These are phyloP conservation scores for Pipistrellus nathusii DNA, from an alignment of 2,797 vertebrate genomes.

Conservation along the genomic window DNA sequence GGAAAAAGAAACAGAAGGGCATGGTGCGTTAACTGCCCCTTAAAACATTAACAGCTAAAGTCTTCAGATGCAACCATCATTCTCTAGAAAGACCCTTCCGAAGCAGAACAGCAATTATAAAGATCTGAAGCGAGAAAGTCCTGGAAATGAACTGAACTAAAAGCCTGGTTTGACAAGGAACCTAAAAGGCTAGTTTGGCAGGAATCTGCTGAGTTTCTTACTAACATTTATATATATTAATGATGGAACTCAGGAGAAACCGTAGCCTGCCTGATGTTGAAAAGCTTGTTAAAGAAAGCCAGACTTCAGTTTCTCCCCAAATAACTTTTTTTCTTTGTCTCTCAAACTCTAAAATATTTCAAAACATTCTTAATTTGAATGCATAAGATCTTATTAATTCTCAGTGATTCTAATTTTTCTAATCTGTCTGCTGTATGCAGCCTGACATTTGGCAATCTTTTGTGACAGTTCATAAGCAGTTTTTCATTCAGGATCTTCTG, in stretches of 20 bases:
- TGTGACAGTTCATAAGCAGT: background rate
- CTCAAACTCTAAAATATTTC: background rate
- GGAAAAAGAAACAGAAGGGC: background rate
- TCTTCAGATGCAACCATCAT: background rate
- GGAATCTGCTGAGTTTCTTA: background rate
- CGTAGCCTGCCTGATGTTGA: background rate
- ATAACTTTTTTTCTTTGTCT: background rate
- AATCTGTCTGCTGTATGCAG: background rate
- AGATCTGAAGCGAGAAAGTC: background rate
- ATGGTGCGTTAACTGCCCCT: background rate
- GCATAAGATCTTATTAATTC: background rate
- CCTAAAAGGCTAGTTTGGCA: background rate
- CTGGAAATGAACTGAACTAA: background rate
- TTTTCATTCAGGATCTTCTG: background rate
- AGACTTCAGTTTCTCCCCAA: background rate
- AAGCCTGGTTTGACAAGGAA: background rate
- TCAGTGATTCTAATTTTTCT: background rate
- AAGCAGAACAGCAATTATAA: background rate
- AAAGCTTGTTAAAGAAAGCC: conserved; percentile 21
- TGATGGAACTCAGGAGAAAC: background rate
- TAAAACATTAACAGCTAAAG: background rate
- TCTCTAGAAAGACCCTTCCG: background rate
- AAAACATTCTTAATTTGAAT: background rate
- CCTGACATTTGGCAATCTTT: background rate
- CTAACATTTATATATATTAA: background rate